Evolutionary conservation across 2,113 vertebrate species (phyloP), one percentile per base, ranked within the genome.

Genomic region (Microcebus tavaratra): DNA sequence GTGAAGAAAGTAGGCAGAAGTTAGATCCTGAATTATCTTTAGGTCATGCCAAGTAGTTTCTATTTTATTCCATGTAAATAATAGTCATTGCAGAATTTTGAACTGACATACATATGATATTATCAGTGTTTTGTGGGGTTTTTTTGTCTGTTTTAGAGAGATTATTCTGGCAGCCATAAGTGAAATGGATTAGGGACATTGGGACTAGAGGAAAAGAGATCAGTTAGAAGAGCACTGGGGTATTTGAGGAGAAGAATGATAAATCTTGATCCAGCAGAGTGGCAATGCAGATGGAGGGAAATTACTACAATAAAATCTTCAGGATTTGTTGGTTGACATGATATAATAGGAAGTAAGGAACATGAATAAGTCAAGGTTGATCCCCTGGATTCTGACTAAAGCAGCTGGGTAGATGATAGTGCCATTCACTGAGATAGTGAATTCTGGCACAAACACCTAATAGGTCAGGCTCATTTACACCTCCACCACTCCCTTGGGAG

Each of bases 11-110:
- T 48, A 83, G 83, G 11, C 21, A 42, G 34, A 55, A 65, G 4
- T 70, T 76, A 89, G 45, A 94, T 79, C 29, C 72, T 94, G 84
- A 96, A 34, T 83, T 81, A 73, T n/a, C 34, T 84, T 91, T 93
- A 65, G 31, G 18, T n/a, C 45, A 70, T 57, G 17, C 57, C 65
- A 91, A 79, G 25, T 20, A 75, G 23, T 91, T 96, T 91, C 72
- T 67, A 70, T 82, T 92, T 92, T 89, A 85, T 94, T 42, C 29
- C 65, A 5, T 68, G 61, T 63, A 48, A 21, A 12, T 91, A 59
- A 78, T 72, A 50, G 55, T 84, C 53, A 80, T 17, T 94, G 72
- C 39, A 95, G 70, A 95, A 90, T 95, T 88, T 84, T 86, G 45
- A 93, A 72, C 36, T 84, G 83, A 42, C 29, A 39, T 31, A n/a